Percentiles rank a stretch among this genome's conserved stretches.
Conservation (phyloP, 2,113 vertebrate species). For the Nothoprocta pentlandii region DNA sequence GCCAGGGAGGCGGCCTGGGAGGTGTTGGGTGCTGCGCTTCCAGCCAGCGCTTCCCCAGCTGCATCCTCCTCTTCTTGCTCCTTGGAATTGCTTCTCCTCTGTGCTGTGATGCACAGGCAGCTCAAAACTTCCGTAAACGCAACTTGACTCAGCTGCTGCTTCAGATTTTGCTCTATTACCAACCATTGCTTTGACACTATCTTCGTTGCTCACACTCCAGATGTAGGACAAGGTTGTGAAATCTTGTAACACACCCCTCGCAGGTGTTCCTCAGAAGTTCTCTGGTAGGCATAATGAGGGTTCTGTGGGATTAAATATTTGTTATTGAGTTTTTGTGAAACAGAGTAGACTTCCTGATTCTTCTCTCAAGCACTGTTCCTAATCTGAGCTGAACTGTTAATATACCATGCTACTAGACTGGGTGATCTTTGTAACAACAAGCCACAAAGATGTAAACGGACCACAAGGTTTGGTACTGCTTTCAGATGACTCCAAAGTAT, state of each 20-base stretch:
- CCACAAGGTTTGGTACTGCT: background rate
- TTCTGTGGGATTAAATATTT: background rate
- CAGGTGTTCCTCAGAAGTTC: background rate
- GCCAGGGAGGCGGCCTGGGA: background rate
- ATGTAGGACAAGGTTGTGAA: background rate
- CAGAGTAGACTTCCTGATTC: background rate
- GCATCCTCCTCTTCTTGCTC: no score
- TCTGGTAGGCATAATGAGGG: background rate
- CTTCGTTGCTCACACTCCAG: background rate
- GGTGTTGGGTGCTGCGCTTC: background rate
- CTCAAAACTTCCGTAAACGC: background rate
- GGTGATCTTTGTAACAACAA: background rate
- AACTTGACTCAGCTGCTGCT: background rate
- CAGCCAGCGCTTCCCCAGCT: background rate
- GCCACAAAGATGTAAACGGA: background rate
- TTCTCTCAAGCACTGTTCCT: background rate
- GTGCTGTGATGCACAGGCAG: background rate
- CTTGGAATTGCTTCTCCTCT: background rate
- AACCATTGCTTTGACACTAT: background rate
- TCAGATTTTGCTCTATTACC: background rate
- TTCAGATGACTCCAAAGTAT: background rate
- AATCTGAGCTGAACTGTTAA: background rate
- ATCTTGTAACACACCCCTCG: background rate
- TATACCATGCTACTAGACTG: background rate
- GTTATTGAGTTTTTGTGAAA: background rate